A percentile compares a stretch with the other conserved stretches of the same genome.
phyloP scores from a whole-genome alignment of 2,797 vertebrate genomes.

The Odontamblyopus lacepedii region DNA sequence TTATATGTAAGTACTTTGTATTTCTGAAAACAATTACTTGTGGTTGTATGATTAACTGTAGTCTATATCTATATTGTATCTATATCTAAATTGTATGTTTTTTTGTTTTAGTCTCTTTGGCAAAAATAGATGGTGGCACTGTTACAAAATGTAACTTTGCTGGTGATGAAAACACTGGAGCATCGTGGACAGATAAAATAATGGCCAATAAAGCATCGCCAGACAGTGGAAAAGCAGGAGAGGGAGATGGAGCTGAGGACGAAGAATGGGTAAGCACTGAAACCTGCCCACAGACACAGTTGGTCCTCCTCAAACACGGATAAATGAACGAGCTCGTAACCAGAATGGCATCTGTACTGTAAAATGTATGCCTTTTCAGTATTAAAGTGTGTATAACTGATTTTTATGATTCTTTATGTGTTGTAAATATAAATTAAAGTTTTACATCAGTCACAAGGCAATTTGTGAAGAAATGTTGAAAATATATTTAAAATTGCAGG shows the following conservation, averaged over 20 bases:
- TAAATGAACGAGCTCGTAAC: neutral
- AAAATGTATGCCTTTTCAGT: neutral
- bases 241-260: constrained; percentile 83
- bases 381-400: too few species aligned
- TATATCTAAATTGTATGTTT: neutral
- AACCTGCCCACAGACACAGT: neutral
- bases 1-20: constrained; percentile 80
- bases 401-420: too few species aligned
- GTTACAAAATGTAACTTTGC: constrained; percentile 90
- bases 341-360: neutral
- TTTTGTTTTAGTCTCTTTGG: constrained; percentile 78
- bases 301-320: neutral
- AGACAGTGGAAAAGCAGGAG: constrained; percentile 28
- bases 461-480: too few species aligned
- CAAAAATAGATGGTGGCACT: constrained; percentile 82
- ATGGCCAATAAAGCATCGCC: constrained; percentile 79
- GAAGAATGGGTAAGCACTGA: constrained; percentile 85
- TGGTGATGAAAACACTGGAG: constrained; percentile 81
- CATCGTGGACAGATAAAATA: constrained; percentile 90
- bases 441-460: too few species aligned
- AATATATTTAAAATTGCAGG: too few species aligned
- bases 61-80: neutral
- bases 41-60: neutral
- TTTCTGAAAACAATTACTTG: neutral
- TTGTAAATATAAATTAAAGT: too few species aligned